A percentile compares a stretch with the other conserved stretches of the same genome.
Conservation (phyloP, 2,888 invertebrate species). For the Miltochrista miniata region DNA sequence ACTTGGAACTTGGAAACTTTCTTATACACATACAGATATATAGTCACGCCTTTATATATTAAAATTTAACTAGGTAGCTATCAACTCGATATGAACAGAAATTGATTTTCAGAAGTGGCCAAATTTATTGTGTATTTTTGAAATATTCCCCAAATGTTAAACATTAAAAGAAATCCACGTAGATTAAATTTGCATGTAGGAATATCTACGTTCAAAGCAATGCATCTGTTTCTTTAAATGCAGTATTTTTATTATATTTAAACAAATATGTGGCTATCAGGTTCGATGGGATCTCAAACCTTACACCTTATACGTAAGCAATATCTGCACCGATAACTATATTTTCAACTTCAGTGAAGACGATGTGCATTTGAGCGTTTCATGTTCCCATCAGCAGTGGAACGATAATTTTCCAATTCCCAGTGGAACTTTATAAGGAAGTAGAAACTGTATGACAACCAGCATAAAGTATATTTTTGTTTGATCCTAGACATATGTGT, state of each 20-base stretch:
- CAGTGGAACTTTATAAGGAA: not conserved
- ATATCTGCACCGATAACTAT: conserved; percentile 1
- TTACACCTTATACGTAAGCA: conserved; percentile 9
- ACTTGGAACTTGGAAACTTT: not conserved
- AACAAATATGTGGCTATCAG: not conserved
- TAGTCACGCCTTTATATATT: too few relatives aligned
- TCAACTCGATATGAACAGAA: too few relatives aligned
- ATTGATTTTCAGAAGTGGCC: too few relatives aligned
- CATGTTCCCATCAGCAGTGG: conserved; percentile 29
- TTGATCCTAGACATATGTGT: conserved; percentile 17
- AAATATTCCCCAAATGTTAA: too few relatives aligned
- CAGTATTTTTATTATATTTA: too few relatives aligned
- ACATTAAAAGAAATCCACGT: too few relatives aligned
- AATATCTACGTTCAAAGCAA: too few relatives aligned
- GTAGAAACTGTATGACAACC: conserved; percentile 13
- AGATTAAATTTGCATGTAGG: too few relatives aligned
- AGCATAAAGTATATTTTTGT: conserved; percentile 28
- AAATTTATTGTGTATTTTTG: too few relatives aligned
- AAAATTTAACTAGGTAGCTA: too few relatives aligned
- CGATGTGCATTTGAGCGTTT: conserved; percentile 33
- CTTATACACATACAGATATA: not conserved
- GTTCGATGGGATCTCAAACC: not conserved
- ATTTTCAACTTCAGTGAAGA: conserved; percentile 24
- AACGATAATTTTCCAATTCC: conserved; percentile 23
- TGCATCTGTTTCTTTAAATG: too few relatives aligned